Conservation (phyloP, 2,113 vertebrate species). For the Phalacrocorax aristotelis region DNA sequence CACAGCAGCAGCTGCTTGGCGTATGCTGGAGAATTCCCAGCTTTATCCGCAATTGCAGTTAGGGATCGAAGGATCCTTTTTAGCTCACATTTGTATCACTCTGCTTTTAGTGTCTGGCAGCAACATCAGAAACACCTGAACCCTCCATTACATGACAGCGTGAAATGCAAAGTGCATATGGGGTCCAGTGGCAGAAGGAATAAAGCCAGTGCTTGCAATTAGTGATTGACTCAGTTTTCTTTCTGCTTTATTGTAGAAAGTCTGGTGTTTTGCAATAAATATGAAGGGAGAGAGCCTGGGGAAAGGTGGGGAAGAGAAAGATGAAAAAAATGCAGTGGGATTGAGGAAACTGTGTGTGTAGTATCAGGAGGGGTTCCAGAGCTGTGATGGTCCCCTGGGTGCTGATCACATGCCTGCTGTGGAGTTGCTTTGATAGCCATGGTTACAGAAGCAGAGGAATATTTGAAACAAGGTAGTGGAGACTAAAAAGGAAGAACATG, state of each 20-base stretch:
- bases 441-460: neutral
- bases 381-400: neutral
- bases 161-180: neutral
- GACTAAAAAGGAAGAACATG: neutral
- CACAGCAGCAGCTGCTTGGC: conserved; percentile 57
- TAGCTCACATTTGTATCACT: conserved; percentile 4
- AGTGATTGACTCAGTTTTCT: neutral
- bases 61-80: conserved; percentile 12
- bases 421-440: neutral
- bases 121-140: conserved; percentile 49
- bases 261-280: neutral
- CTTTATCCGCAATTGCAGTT: neutral
- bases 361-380: neutral
- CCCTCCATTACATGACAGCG: neutral
- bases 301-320: neutral
- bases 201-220: neutral
- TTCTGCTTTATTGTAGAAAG: neutral
- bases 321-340: neutral
- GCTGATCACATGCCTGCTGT: neutral
- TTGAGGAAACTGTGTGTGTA: neutral
- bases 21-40: conserved; percentile 53
- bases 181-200: neutral
- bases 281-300: neutral
- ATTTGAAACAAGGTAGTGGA: neutral
- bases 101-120: conserved; percentile 46